Evolutionary conservation across 2,888 invertebrate genomes (phyloP), one percentile per base, ranked within the genome.

Genomic region (Germaria angustata): DNA sequence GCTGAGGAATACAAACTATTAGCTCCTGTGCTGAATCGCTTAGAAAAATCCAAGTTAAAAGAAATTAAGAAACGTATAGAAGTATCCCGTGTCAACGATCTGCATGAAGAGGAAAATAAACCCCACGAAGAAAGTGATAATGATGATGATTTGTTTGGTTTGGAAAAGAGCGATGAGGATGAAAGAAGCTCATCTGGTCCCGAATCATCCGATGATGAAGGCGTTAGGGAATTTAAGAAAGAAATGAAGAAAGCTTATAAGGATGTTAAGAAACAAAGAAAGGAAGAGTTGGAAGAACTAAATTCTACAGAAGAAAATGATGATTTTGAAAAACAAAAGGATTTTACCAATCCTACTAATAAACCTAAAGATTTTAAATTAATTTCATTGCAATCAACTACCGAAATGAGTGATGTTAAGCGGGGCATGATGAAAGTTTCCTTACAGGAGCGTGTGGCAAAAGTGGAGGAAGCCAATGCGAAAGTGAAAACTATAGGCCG

Each of bases 1-100:
- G 94, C 96, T 61, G 96, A 97, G 87, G 98, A 98, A 89, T 99
- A 94, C 90, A 93, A 95, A 86, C 92, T 98, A 80, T 92, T 98
- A 20, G 97, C 98, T 90, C 98, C 98, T 20, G 96, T 97, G 4
- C 92, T 98, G 41, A 95, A 96, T 36, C 95, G 96, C 86, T 90
- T 97, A 65, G 96, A 96, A 86, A 96, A 95, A 88, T 92, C 92
- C 11, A 94, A 93, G 88, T 91, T 93, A 55, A 95, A 95, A 87
- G 93, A 93, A 86, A 89, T 93, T 24, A 92, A 92, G 81, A 92
- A 93, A 87, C 93, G 93, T 83, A 89, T 93, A 11, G 92, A 93
- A 85, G 90, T 91, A 11, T 93, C 93, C 80, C 91, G 93, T 88
- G 93, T 93, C 24, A 88, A 92, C 41, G 92, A 93, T 63, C 89